Percentiles rank a stretch among this genome's conserved stretches.
These are phyloP conservation scores for Fukomys damarensis DNA, from an alignment of 2,113 vertebrate species.

Conservation along the genomic window DNA sequence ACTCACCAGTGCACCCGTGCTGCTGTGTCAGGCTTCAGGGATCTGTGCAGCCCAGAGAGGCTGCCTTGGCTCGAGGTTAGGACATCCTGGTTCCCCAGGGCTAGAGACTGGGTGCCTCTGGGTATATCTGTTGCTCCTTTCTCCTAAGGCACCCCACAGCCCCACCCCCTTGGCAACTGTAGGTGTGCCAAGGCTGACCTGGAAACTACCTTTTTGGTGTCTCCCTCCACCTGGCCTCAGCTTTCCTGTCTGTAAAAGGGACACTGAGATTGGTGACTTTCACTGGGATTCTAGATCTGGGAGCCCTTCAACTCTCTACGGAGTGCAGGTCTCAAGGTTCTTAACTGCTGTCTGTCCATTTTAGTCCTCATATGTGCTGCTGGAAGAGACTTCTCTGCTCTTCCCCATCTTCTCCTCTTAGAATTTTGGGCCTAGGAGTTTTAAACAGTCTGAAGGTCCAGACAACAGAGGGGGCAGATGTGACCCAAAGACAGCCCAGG, in stretches of 20 bases:
- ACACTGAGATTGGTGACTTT: not conserved
- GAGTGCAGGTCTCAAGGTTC: not conserved
- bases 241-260: not conserved
- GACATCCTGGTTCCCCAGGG: not conserved
- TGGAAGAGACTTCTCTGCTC: not conserved
- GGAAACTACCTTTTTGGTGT: not conserved
- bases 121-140: not conserved
- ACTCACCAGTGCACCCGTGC: accelerated
- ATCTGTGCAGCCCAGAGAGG: not conserved
- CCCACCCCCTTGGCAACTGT: not conserved
- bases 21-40: not conserved
- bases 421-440: not conserved
- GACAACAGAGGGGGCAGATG: not conserved
- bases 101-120: not conserved
- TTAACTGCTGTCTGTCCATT: not conserved
- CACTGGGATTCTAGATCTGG: not conserved
- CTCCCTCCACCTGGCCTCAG: not conserved
- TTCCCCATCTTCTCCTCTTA: not conserved
- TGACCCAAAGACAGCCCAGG: not conserved
- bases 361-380: not conserved
- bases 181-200: not conserved
- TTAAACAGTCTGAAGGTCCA: not conserved
- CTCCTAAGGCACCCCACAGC: not conserved
- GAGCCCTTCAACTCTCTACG: too few relatives aligned
- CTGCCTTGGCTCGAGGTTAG: not conserved